Percentiles rank a stretch among this genome's conserved stretches.
Evolutionary conservation across 2,888 invertebrate species (phyloP).

Genomic region (Amorpha juglandis): DNA sequence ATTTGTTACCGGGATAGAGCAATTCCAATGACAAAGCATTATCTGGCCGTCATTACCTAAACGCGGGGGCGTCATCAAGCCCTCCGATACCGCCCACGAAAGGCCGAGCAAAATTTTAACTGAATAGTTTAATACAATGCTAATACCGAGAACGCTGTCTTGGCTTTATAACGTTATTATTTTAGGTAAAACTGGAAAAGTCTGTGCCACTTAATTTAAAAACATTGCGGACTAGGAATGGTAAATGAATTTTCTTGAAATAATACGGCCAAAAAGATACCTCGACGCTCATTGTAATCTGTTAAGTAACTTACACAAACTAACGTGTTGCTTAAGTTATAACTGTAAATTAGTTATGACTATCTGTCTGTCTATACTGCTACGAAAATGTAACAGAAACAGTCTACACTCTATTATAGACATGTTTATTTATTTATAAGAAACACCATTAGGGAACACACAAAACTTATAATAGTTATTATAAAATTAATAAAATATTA

Average conservation of each 20-base stretch:
- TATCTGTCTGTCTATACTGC: background rate
- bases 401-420: background rate
- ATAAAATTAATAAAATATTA: too few relatives aligned
- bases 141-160: constrained; percentile 14
- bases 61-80: constrained; percentile 37
- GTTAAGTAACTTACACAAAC: background rate
- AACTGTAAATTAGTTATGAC: background rate
- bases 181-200: constrained; percentile 11
- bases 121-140: constrained; percentile 22
- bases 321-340: background rate
- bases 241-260: constrained; percentile 20
- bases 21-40: constrained; percentile 64
- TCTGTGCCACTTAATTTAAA: constrained; percentile 18
- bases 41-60: constrained; percentile 47
- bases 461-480: too few relatives aligned
- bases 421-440: background rate
- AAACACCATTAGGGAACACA: too few relatives aligned
- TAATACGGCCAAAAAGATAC: constrained; percentile 9
- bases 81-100: constrained; percentile 38
- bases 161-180: constrained; percentile 7
- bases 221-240: constrained; percentile 8
- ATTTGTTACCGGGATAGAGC: constrained; percentile 60
- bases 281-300: background rate
- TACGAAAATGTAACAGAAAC: background rate
- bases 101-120: constrained; percentile 44